Evolutionary conservation across 2,888 invertebrate genomes (phyloP).

Genomic region (Ophraella communa): DNA sequence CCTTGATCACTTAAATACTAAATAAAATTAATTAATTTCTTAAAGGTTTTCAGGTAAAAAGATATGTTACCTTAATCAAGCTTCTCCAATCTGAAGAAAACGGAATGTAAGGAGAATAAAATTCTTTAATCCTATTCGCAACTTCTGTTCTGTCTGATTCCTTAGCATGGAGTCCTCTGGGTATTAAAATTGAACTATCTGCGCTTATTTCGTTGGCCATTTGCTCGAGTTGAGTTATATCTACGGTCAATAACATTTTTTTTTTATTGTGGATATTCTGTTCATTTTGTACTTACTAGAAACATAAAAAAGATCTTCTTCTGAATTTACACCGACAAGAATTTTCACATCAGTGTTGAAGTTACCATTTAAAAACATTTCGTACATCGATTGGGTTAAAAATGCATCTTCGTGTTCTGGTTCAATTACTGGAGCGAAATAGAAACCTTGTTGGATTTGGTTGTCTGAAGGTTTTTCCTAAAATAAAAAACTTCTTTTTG

Average conservation of each 20-base stretch:
- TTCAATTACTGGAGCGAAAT: constrained; percentile 39
- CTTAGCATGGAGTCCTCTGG: constrained; percentile 35
- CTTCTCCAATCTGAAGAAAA: constrained; percentile 13
- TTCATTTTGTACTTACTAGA: background rate
- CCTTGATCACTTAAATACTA: constrained; percentile 42
- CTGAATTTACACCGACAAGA: constrained; percentile 39
- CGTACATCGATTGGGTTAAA: constrained; percentile 35
- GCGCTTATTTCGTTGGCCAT: background rate
- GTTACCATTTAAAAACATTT: constrained; percentile 29
- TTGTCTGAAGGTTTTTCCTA: constrained; percentile 32
- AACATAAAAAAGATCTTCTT: constrained; percentile 33
- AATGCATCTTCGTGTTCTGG: constrained; percentile 39
- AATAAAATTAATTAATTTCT: background rate
- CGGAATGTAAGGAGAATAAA: constrained; percentile 31
- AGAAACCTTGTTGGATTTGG: constrained; percentile 40
- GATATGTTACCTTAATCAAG: constrained; percentile 18
- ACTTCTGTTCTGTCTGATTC: constrained; percentile 11
- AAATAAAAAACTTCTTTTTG: too few species aligned
- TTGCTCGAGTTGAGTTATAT: constrained; percentile 2
- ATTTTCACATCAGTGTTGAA: constrained; percentile 34
- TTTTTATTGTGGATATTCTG: background rate
- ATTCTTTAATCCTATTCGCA: constrained; percentile 32
- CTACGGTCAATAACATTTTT: background rate
- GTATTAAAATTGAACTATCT: constrained; percentile 28
- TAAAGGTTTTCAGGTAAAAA: background rate